These are phyloP conservation scores for Dioctria linearis DNA, from an alignment of 2,888 invertebrate species.

Conservation along the genomic window DNA sequence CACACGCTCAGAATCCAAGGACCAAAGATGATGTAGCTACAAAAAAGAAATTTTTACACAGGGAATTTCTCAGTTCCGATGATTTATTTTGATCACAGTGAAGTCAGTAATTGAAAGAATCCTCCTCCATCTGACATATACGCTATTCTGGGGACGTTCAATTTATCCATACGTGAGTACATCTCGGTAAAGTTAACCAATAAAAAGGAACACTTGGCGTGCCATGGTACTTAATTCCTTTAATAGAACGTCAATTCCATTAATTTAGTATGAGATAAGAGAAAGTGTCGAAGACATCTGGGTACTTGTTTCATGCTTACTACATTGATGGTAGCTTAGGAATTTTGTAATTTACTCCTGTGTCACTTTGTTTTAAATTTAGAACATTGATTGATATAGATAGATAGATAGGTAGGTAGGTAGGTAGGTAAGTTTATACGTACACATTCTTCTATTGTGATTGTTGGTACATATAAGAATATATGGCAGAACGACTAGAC, in stretches of 20 bases:
- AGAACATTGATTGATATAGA: too few relatives aligned
- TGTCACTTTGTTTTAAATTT: neutral
- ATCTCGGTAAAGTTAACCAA: too few relatives aligned
- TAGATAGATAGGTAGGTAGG: too few relatives aligned
- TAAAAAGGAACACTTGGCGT: too few relatives aligned
- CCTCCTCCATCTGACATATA: too few relatives aligned
- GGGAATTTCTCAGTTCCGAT: neutral
- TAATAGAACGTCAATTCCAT: slow-evolving; percentile 22
- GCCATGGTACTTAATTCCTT: slow-evolving; percentile 19
- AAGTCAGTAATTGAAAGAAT: slow-evolving; percentile 20
- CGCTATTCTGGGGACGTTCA: too few relatives aligned
- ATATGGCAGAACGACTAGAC: neutral
- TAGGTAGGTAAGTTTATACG: too few relatives aligned
- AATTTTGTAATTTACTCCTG: slow-evolving; percentile 24
- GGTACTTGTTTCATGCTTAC: neutral
- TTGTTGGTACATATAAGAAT: neutral
- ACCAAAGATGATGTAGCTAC: too few relatives aligned
- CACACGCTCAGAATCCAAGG: too few relatives aligned
- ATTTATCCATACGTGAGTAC: too few relatives aligned
- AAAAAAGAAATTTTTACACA: too few relatives aligned
- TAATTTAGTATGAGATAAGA: neutral
- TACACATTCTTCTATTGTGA: too few relatives aligned
- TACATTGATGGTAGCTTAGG: neutral
- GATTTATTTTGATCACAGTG: slow-evolving; percentile 19
- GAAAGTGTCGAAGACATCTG: neutral